Evolutionary conservation across 2,797 vertebrate species (phyloP).

Genomic region (Lutjanus argentimaculatus): DNA sequence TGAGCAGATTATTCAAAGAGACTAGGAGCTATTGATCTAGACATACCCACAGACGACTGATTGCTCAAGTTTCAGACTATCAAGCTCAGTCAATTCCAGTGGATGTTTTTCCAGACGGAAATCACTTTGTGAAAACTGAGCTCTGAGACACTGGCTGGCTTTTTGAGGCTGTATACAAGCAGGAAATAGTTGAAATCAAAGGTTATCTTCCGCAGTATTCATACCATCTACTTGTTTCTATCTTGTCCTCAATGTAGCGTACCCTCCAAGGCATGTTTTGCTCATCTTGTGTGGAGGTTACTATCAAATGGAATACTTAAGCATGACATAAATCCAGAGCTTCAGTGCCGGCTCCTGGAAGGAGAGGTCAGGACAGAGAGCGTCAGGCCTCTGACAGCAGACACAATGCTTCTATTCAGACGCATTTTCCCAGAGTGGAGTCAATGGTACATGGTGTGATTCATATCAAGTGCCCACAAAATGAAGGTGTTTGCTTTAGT

Average conservation of each 20-base stretch:
- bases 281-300: conserved; percentile 5
- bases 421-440: conserved; percentile 31
- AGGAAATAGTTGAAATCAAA: conserved; percentile 9
- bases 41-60: neutral
- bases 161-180: neutral
- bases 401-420: conserved; percentile 39
- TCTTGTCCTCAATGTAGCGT: neutral
- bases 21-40: conserved; percentile 4
- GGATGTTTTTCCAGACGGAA: conserved; percentile 17
- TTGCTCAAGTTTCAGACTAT: neutral
- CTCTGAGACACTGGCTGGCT: conserved; percentile 2
- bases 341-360: neutral
- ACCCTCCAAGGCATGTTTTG: conserved; percentile 4
- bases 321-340: conserved; percentile 2
- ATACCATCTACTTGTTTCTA: conserved; percentile 18
- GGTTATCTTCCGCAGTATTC: conserved; percentile 13
- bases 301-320: neutral
- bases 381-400: conserved; percentile 14
- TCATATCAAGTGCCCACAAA: conserved; percentile 56
- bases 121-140: conserved; percentile 18
- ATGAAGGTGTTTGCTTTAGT: conserved; percentile 61
- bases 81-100: conserved; percentile 6
- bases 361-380: conserved; percentile 1
- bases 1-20: conserved; percentile 15
- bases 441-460: conserved; percentile 37